Conservation (phyloP, 2,888 invertebrate genomes). For the Pristionchus maxplancki region DNA sequence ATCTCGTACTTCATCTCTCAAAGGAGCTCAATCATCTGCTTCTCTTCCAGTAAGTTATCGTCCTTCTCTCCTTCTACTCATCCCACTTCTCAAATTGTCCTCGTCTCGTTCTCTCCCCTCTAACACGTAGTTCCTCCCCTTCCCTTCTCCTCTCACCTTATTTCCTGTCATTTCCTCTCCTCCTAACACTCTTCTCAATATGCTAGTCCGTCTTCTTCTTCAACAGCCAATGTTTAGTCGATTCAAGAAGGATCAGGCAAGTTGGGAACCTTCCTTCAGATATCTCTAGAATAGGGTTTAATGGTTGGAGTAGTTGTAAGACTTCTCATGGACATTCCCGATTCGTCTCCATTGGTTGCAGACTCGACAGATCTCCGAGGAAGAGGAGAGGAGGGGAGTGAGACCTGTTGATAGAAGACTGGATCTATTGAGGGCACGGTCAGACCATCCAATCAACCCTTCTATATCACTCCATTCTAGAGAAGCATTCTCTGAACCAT, state of each 20-base stretch:
- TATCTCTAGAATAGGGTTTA: not conserved
- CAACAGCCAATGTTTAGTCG: slow-evolving; percentile 40
- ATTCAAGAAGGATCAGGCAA: slow-evolving; percentile 2
- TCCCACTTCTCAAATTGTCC: not conserved
- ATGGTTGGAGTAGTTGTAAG: not conserved
- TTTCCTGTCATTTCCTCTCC: slow-evolving; percentile 28
- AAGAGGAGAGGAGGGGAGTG: not conserved
- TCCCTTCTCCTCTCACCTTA: not conserved
- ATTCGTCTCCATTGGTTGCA: not conserved
- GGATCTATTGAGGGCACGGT: slow-evolving; percentile 35
- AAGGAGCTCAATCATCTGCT: not conserved
- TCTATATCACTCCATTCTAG: not conserved
- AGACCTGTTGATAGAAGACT: slow-evolving; percentile 47
- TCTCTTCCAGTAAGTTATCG: slow-evolving; percentile 32
- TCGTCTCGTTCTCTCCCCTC: not conserved
- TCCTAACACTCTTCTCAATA: not conserved
- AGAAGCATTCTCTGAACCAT: slow-evolving; percentile 43
- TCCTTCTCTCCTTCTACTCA: not conserved
- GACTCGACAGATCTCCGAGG: slow-evolving; percentile 2
- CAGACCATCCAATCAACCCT: not conserved
- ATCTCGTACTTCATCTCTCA: slow-evolving; percentile 24
- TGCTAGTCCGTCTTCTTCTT: slow-evolving; percentile 18
- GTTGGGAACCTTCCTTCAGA: not conserved
- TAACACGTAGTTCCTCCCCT: slow-evolving; percentile 45
- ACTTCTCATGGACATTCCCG: not conserved